Conservation (phyloP, 2,113 vertebrate genomes). For the Paraplagusia blochii region DNA sequence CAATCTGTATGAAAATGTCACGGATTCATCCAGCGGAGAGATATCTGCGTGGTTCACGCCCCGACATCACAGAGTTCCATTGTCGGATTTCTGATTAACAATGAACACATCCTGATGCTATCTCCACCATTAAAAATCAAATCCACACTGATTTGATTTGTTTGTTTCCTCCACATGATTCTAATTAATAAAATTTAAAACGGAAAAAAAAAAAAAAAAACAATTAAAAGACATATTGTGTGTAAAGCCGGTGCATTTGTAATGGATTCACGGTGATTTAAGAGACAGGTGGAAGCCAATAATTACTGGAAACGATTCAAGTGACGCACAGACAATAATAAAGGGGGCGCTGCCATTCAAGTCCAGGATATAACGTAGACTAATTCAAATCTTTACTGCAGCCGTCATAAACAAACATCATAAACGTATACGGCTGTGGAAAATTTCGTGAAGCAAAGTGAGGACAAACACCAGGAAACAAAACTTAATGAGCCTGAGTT, state of each 20-base stretch:
- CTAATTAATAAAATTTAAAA: constrained; percentile 18
- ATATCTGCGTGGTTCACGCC: constrained; percentile 29
- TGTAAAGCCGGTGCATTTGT: constrained; percentile 5
- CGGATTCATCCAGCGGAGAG: constrained; percentile 25
- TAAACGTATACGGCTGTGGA: background rate
- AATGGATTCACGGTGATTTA: constrained; percentile 1
- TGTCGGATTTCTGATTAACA: constrained; percentile 38
- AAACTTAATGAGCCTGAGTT: constrained; percentile 28
- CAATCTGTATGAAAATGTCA: constrained; percentile 57
- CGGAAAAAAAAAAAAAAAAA: background rate
- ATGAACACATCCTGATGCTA: constrained; percentile 49
- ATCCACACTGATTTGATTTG: constrained; percentile 24
- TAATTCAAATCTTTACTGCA: too few relatives aligned
- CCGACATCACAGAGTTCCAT: constrained; percentile 47
- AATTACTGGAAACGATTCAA: constrained; percentile 10
- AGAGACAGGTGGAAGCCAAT: background rate
- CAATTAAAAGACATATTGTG: constrained; percentile 5
- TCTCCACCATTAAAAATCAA: constrained; percentile 46
- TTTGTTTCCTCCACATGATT: background rate
- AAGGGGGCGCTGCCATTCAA: background rate
- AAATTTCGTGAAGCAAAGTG: background rate
- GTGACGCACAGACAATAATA: constrained; percentile 3
- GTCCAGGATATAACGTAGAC: background rate
- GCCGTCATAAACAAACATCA: too few relatives aligned
- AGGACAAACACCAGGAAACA: constrained; percentile 9